Conservation (phyloP, 2,113 vertebrate species). For the Piaya cayana region DNA sequence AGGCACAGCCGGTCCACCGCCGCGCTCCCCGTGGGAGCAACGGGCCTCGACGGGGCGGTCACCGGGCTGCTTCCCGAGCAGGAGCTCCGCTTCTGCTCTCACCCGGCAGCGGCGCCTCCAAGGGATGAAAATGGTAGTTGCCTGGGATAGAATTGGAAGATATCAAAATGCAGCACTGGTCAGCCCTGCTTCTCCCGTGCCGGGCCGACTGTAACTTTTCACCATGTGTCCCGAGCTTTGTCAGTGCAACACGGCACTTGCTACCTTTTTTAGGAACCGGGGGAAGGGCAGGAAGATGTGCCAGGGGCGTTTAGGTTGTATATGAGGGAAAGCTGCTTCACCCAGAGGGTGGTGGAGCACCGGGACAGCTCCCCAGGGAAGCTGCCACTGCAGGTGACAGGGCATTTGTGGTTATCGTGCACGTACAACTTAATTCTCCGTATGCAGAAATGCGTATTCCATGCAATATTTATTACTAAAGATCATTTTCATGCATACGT, state of each 20-base stretch:
- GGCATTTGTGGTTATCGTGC: background rate
- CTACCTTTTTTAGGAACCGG: too few relatives aligned
- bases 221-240: background rate
- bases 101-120: background rate
- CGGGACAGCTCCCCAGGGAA: too few relatives aligned
- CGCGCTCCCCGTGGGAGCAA: accelerated
- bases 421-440: background rate
- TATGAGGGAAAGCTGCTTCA: too few relatives aligned
- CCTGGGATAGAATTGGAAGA: background rate
- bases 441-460: background rate
- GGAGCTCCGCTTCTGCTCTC: background rate
- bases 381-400: too few relatives aligned
- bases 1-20: too few relatives aligned
- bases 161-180: accelerated
- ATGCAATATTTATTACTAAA: background rate
- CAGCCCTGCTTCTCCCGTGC: accelerated
- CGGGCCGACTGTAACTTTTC: background rate
- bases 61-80: background rate
- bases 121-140: background rate
- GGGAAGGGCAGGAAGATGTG: too few relatives aligned
- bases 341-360: too few relatives aligned
- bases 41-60: background rate
- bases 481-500: background rate
- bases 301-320: too few relatives aligned
- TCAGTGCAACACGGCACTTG: accelerated